These are phyloP conservation scores for Lasioglossum zephyrum DNA, from an alignment of 2,888 invertebrate species.

Conservation along the genomic window DNA sequence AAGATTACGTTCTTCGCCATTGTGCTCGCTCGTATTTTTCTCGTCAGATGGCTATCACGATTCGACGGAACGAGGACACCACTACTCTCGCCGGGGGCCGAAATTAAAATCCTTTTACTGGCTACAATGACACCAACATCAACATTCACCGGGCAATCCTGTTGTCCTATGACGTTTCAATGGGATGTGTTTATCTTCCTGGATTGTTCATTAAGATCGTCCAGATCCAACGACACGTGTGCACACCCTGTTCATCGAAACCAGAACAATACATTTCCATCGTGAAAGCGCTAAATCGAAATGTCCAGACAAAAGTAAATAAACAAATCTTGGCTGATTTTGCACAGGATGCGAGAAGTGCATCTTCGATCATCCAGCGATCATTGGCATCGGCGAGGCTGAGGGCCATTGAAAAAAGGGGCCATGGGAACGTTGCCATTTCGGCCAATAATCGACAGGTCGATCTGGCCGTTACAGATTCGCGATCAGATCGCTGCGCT, in stretches of 20 bases:
- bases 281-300: neutral
- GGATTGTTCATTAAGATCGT: neutral
- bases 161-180: conserved; percentile 23
- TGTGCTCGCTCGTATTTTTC: conserved; percentile 46
- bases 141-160: conserved; percentile 1
- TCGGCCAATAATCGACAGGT: conserved; percentile 61
- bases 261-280: neutral
- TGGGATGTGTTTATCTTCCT: conserved; percentile 7
- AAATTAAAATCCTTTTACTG: conserved; percentile 51
- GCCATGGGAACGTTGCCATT: neutral
- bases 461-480: conserved; percentile 62
- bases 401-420: neutral
- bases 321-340: neutral
- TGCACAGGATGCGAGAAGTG: neutral
- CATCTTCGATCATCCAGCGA: neutral
- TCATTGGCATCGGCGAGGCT: neutral
- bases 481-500: conserved; percentile 47
- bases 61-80: conserved; percentile 7
- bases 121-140: neutral
- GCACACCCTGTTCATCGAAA: no score
- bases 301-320: neutral
- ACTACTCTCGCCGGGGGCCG: conserved; percentile 7
- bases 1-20: conserved; percentile 47
- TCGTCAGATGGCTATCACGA: conserved; percentile 43
- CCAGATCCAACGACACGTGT: neutral